Evolutionary conservation across 2,113 vertebrate genomes (phyloP).

Genomic region (Asarcornis scutulata): DNA sequence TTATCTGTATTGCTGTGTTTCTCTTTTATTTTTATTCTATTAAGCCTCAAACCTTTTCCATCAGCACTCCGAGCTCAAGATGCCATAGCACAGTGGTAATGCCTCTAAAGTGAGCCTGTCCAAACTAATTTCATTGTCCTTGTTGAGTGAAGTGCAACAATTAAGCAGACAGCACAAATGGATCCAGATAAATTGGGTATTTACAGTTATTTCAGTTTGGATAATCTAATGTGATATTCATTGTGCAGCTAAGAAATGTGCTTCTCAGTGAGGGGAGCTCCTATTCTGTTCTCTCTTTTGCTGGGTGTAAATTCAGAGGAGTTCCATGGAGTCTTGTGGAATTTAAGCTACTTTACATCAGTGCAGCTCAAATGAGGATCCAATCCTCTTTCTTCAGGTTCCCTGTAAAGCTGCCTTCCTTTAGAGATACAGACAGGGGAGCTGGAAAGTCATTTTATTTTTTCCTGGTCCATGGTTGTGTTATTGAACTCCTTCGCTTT

Average conservation of each 20-base stretch:
- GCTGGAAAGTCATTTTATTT: background rate
- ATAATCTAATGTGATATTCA: slow-evolving; percentile 38
- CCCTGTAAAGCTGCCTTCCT: background rate
- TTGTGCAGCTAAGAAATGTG: background rate
- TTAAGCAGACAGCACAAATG: slow-evolving; percentile 22
- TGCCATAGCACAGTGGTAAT: background rate
- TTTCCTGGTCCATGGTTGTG: background rate
- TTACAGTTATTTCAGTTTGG: slow-evolving; percentile 52
- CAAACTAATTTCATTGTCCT: slow-evolving; percentile 42
- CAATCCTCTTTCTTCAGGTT: background rate
- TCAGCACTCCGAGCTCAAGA: background rate
- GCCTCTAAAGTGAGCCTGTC: slow-evolving; percentile 24
- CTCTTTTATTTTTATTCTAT: slow-evolving; percentile 1
- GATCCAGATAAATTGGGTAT: slow-evolving; percentile 1
- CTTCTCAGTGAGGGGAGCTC: background rate
- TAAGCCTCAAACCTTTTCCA: slow-evolving; percentile 8
- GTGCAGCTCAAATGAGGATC: background rate
- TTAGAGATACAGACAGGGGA: background rate
- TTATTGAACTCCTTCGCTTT: background rate
- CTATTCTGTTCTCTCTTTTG: background rate
- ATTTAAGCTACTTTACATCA: background rate
- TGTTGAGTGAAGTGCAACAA: slow-evolving; percentile 49
- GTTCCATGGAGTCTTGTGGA: background rate
- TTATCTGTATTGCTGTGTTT: background rate
- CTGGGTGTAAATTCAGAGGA: background rate